Base-by-base conservation (phyloP, 2,888 invertebrate genomes). In the Parthenolecanium corni region DNA sequence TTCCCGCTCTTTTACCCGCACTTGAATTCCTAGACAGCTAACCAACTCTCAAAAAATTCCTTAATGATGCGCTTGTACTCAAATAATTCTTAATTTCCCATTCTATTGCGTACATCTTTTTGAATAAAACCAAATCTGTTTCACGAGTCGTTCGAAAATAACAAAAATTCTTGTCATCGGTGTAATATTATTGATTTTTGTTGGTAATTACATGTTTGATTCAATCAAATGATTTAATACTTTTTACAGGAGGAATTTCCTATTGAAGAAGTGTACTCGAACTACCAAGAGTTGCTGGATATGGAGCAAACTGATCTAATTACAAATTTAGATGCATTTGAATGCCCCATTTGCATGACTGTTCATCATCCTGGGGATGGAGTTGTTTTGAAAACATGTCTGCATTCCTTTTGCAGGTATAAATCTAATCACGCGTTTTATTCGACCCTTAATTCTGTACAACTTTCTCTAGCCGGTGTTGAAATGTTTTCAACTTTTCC, bases 391-490 rank as follows among this genome's bases (percentile, higher is more conserved):
- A 77, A 89, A 52, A 90, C 92, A 70, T 93, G 92, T 74, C 80
- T 91, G 40, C 92, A 93, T 74, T 79, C 81, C 65, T 92, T 92
- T 73, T 93, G 92, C 77, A 83, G 80, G 80, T 79, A 69, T 69
- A 23, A 9, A 24, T 36, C 31, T 46, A 31, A 20, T 24, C 5
- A 71, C 20, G 21, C 6, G 11, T 9, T 18, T 1, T 12, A 24
- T 40, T 14, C 31, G 16, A n/a, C n/a, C n/a, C n/a, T n/a, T 53
- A 21, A 4, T 3, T 36, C 3, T 3, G 21, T 20, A 40, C 11
- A 2, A 12, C 40, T 40, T 2, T n/a, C n/a, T 40, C 12, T n/a
- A 2, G n/a, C 40, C n/a, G 12, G 40, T 14, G 14, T 12, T 40
- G 2, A 40, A 2, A 40, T 40, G 16, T 18, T 21, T 44, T 46